Evolutionary conservation across 2,888 invertebrate species (phyloP).

Genomic region (Graphium colonna): DNA sequence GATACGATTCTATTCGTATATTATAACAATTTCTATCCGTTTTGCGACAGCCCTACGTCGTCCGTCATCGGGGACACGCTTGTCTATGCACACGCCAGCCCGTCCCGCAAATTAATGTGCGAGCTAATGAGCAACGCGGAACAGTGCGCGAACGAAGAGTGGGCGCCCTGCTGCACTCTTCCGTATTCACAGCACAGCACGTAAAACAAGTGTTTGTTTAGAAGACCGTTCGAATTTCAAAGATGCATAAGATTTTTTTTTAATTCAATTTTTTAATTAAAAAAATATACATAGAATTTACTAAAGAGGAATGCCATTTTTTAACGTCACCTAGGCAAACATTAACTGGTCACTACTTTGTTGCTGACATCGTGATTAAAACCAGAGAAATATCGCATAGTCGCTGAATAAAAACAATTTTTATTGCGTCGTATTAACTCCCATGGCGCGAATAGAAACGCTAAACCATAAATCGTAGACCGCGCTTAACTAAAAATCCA

Average conservation of each 20-base stretch:
- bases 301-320: too few relatives aligned
- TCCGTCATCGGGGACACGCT: constrained; percentile 31
- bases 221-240: too few relatives aligned
- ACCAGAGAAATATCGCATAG: too few relatives aligned
- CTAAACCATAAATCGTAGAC: background rate
- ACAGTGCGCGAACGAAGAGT: constrained; percentile 36
- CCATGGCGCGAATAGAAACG: background rate
- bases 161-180: constrained; percentile 13
- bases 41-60: constrained; percentile 19
- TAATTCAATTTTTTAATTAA: too few relatives aligned
- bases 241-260: too few relatives aligned
- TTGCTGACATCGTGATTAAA: too few relatives aligned
- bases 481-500: background rate
- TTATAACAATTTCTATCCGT: too few relatives aligned
- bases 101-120: constrained; percentile 48
- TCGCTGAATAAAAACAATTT: constrained; percentile 1
- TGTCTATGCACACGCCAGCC: constrained; percentile 50
- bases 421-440: background rate
- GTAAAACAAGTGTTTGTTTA: too few relatives aligned
- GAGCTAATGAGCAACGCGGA: constrained; percentile 60
- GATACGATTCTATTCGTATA: too few relatives aligned
- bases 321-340: too few relatives aligned
- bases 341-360: too few relatives aligned
- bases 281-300: too few relatives aligned
- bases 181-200: constrained; percentile 2